These are phyloP conservation scores for Ibidorhyncha struthersii DNA, from an alignment of 2,113 vertebrate species.

Conservation along the genomic window DNA sequence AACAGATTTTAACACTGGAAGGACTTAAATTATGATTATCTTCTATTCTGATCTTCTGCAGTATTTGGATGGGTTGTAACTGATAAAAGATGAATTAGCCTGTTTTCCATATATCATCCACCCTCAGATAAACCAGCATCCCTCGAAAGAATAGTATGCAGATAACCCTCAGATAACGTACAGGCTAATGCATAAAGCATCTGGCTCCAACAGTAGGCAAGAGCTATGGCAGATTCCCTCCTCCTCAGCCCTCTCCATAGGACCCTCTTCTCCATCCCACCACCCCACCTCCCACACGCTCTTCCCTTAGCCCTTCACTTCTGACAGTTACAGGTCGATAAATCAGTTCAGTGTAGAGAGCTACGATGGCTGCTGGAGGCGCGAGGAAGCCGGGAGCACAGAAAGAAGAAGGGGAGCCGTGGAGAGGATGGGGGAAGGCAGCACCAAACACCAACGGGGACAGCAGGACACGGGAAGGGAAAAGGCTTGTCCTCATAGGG, in stretches of 20 bases:
- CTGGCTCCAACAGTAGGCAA: background rate
- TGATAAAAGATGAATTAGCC: background rate
- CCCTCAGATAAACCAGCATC: background rate
- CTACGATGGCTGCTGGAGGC: background rate
- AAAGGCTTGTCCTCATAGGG: background rate
- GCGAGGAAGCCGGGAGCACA: accelerated
- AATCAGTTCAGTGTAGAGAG: background rate
- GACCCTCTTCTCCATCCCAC: background rate
- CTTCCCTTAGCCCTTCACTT: background rate
- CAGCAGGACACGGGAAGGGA: background rate
- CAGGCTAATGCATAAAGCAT: background rate
- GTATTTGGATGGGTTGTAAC: background rate
- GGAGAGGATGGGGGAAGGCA: background rate
- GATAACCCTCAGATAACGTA: background rate
- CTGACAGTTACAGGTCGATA: background rate
- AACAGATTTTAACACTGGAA: conserved; percentile 6
- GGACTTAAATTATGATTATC: background rate
- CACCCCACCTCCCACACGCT: background rate
- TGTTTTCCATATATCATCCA: background rate
- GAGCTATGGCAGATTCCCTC: background rate
- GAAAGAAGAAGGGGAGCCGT: background rate
- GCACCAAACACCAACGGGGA: background rate
- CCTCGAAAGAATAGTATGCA: background rate
- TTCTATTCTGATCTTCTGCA: conserved; percentile 13
- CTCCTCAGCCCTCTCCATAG: background rate